phyloP scores from a whole-genome alignment of 2,113 vertebrate species.

The Oreochromis tanganicae region DNA sequence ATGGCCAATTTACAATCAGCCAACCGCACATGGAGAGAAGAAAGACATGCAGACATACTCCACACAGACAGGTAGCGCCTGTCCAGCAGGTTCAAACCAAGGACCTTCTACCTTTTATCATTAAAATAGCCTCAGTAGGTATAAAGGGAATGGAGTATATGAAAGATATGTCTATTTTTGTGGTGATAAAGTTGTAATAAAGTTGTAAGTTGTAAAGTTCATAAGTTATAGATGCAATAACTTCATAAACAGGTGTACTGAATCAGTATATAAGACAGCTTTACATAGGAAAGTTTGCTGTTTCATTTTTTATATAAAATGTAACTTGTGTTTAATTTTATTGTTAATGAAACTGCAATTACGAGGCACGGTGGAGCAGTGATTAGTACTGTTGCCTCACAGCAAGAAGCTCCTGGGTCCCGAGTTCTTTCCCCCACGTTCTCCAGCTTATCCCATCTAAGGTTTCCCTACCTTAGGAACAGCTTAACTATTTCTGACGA shows the following conservation, averaged over 20 bases:
- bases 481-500: neutral
- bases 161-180: neutral
- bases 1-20: neutral
- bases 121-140: neutral
- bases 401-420: neutral
- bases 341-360: neutral
- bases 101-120: neutral
- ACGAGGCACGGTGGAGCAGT: neutral
- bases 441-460: neutral
- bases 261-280: neutral
- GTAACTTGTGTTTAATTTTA: neutral
- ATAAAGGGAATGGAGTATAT: neutral
- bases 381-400: neutral
- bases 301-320: neutral
- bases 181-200: neutral
- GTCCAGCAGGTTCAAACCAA: neutral
- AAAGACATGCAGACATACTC: neutral
- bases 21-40: neutral
- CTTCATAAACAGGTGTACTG: neutral
- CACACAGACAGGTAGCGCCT: neutral
- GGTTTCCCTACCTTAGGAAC: neutral
- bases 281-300: neutral
- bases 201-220: neutral
- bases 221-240: neutral
- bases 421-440: rapidly evolving